These are phyloP conservation scores for Prinia subflava DNA, from an alignment of 2,113 vertebrate genomes.

Conservation along the genomic window DNA sequence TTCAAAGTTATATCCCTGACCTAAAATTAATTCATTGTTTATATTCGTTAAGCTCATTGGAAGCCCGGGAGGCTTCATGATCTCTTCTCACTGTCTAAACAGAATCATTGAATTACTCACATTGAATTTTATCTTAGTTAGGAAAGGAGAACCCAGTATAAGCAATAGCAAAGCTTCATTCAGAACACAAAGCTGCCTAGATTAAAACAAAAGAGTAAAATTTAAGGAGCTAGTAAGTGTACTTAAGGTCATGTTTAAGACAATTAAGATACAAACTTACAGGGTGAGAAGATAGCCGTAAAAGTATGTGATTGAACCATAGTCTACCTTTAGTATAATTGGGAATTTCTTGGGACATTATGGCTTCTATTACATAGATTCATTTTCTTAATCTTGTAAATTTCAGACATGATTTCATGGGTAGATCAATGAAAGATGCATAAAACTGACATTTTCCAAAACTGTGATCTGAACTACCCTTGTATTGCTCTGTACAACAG, in stretches of 20 bases:
- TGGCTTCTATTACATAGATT: background rate
- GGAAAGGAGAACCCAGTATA: background rate
- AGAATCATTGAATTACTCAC: background rate
- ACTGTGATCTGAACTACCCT: background rate
- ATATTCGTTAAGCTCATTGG: background rate
- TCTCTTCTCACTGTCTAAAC: background rate
- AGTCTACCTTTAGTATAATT: background rate
- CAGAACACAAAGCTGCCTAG: background rate
- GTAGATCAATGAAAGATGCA: background rate
- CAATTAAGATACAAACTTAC: background rate
- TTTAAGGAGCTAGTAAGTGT: background rate
- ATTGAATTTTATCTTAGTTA: too few species aligned
- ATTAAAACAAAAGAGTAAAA: background rate
- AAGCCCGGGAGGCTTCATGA: background rate
- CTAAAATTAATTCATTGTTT: conserved; percentile 37
- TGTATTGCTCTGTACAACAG: background rate
- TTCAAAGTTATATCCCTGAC: background rate
- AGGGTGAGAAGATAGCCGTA: fast-evolving
- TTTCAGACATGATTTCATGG: background rate
- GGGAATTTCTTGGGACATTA: background rate
- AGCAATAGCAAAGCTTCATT: background rate
- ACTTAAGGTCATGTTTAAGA: background rate
- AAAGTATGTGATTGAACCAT: background rate
- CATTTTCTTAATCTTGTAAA: background rate
- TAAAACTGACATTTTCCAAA: background rate